phyloP scores from a whole-genome alignment of 2,888 invertebrate species.

The Phengaris arion region DNA sequence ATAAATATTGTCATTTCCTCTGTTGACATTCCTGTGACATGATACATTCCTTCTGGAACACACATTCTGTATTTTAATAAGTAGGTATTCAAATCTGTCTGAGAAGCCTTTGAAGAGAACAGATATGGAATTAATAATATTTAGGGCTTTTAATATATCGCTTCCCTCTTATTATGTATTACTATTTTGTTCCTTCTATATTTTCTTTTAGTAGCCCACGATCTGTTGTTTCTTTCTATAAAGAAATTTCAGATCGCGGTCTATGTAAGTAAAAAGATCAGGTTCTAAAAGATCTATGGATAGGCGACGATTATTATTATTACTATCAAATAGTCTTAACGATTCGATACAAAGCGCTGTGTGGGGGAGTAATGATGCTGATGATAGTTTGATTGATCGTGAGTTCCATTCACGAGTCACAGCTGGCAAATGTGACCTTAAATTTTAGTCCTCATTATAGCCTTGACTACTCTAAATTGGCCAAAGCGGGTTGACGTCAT shows the following conservation, averaged over 20 bases:
- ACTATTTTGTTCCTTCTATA: no score
- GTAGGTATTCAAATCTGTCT: neutral
- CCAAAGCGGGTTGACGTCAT: conserved; percentile 16
- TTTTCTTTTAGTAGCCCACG: no score
- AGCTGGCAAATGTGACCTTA: conserved; percentile 14
- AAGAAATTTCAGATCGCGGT: no score
- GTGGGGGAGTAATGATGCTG: neutral
- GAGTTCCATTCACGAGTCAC: neutral
- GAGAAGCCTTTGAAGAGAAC: neutral
- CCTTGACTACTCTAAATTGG: conserved; percentile 24
- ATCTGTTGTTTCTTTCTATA: no score
- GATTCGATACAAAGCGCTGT: neutral
- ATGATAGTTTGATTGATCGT: neutral
- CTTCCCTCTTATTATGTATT: no score
- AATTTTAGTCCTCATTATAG: neutral
- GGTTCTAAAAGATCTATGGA: no score
- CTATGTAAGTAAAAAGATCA: no score
- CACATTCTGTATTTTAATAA: neutral
- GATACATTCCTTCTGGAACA: neutral
- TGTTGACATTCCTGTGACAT: neutral
- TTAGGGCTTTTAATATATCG: no score
- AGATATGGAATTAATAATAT: no score
- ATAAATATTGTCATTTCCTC: neutral
- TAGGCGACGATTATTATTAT: no score
- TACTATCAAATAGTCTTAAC: no score